Base-by-base conservation (phyloP, 1,140 invertebrate genomes). In the Drosophila lacertosa region DNA sequence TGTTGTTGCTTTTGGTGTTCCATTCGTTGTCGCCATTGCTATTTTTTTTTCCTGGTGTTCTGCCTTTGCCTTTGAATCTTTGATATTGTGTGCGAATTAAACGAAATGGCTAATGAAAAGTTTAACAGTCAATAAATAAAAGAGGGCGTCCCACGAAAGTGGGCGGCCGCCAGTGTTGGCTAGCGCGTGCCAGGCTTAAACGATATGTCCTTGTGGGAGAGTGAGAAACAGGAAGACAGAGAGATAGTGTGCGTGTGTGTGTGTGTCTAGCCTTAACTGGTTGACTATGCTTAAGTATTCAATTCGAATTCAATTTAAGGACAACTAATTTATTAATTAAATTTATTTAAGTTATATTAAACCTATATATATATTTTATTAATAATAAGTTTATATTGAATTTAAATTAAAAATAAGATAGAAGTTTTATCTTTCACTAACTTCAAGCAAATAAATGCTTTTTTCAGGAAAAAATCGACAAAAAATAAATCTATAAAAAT, bases 101-200 rank as follows among this genome's bases (percentile, higher is more conserved):
- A 74, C 82, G 82, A 84, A 84, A 84, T 84, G 81, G 81, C 81
- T 84, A 84, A 84, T 84, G 81, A 86, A 84, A 84, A 84, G 81
- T 84, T 84, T 84, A 84, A 84, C 81, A 84, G 81, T 81, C 81
- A 86, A 88, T 86, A 84, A 84, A 84, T 84, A 84, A 86, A 67
- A 67, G 45, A 64, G 64, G 59, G 39, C 63, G 48, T 54, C 51
- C 33, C 55, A 33, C 39, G 51, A 68, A 39, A 54, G 42, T 57
- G 71, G 51, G 50, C 37, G 32, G 33, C 3, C 18, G 35, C 2
- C 48, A 57, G 32, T 65, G 44, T 20, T 24, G 2, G 11, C 18
- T 7, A 35, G 44, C 13, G 18, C 16, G 11, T 45, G 10, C 6
- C 11, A 5, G 42, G 2, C 40, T 13, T 5, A 18, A 37, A 3